phyloP scores from a whole-genome alignment of 2,888 invertebrate species.

The Megastigmus dorsalis region DNA sequence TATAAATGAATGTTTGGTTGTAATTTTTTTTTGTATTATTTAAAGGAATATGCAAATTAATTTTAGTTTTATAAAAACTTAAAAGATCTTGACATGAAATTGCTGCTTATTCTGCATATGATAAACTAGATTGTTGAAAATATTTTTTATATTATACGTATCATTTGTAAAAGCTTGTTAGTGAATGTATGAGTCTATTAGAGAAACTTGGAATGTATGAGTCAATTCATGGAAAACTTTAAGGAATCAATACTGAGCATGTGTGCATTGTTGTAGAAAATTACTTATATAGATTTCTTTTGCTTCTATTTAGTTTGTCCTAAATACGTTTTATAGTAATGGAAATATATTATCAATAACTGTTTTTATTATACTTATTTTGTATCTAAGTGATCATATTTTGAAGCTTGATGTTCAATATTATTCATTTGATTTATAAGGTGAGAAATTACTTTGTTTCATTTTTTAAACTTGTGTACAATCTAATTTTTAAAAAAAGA shows the following conservation, averaged over 20 bases:
- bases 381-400: constrained; percentile 45
- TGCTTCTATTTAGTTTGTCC: constrained; percentile 26
- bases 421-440: constrained; percentile 30
- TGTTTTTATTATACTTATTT: too few relatives aligned
- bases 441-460: too few relatives aligned
- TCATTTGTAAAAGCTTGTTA: constrained; percentile 5
- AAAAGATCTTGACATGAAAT: too few relatives aligned
- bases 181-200: background rate
- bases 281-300: constrained; percentile 51
- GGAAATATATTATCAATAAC: constrained; percentile 24
- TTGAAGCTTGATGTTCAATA: constrained; percentile 36
- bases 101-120: too few relatives aligned
- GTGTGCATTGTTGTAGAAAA: constrained; percentile 33
- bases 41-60: too few relatives aligned
- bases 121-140: too few relatives aligned
- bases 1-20: constrained; percentile 6
- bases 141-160: background rate
- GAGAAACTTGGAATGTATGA: background rate
- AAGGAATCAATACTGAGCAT: constrained; percentile 53
- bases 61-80: too few relatives aligned
- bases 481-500: too few relatives aligned
- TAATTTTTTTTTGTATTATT: too few relatives aligned
- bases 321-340: constrained; percentile 33
- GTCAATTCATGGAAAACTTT: constrained; percentile 52
- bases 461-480: too few relatives aligned